A percentile compares a stretch with the other conserved stretches of the same genome.
Evolutionary conservation across 1,140 invertebrate genomes (phyloP).

Genomic region (Platorchestia sp.): DNA sequence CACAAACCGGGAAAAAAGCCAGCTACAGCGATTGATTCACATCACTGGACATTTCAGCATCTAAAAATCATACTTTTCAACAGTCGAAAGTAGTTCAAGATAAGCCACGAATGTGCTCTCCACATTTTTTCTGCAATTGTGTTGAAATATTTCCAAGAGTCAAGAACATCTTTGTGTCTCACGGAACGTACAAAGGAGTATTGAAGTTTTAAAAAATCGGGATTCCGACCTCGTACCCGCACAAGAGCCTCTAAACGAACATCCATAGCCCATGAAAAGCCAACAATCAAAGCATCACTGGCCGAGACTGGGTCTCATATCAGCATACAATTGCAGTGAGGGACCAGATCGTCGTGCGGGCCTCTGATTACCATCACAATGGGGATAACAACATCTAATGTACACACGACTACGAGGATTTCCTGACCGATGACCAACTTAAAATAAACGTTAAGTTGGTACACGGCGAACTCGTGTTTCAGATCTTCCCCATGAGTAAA

Average conservation of each 20-base stretch:
- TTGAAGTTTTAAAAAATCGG: neutral
- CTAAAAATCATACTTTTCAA: neutral
- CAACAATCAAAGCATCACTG: neutral
- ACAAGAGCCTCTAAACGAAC: neutral
- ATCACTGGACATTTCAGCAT: neutral
- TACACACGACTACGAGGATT: neutral
- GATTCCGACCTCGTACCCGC: neutral
- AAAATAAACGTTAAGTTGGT: neutral
- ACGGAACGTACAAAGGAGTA: neutral
- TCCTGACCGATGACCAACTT: neutral
- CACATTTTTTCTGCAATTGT: too few relatives aligned
- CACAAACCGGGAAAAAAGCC: neutral
- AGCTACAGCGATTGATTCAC: neutral
- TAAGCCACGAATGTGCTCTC: too few relatives aligned
- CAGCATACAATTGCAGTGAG: neutral
- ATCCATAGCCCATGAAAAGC: neutral
- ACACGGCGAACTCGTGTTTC: neutral
- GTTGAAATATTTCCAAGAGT: neutral
- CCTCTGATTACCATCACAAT: neutral
- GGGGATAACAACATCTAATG: neutral
- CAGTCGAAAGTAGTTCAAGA: neutral
- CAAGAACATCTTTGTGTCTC: neutral
- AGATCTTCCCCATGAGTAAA: neutral
- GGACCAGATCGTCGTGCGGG: neutral
- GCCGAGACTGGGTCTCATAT: neutral